A percentile compares a stretch with the other conserved stretches of the same genome.
Evolutionary conservation across 2,888 invertebrate genomes (phyloP).

Genomic region (Trichogramma evanescens): DNA sequence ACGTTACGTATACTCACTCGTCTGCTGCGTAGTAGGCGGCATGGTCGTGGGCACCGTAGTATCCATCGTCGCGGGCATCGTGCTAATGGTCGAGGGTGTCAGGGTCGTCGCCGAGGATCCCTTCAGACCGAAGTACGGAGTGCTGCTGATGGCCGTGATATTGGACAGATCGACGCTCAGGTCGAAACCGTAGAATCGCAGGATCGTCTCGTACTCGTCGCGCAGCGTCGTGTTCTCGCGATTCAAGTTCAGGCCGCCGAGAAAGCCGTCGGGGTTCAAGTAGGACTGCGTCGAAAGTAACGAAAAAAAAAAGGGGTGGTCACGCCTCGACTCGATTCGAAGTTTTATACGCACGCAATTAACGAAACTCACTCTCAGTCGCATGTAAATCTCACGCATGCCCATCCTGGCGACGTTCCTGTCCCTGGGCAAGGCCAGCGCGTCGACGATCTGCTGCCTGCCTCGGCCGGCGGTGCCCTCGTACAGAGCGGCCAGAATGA

Average conservation of each 20-base stretch:
- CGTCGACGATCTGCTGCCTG: constrained; percentile 63
- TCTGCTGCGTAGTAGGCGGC: not conserved
- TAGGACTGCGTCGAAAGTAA: constrained; percentile 58
- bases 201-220: constrained; percentile 64
- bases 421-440: constrained; percentile 66
- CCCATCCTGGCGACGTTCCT: constrained; percentile 68
- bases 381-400: constrained; percentile 74
- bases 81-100: not conserved
- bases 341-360: too few species aligned
- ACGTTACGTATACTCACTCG: too few species aligned
- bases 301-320: not conserved
- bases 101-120: constrained; percentile 31
- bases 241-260: constrained; percentile 73
- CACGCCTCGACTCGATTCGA: not conserved
- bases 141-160: constrained; percentile 1
- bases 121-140: constrained; percentile 11
- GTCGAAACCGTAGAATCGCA: constrained; percentile 77
- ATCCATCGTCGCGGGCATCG: constrained; percentile 3
- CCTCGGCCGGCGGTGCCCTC: constrained; percentile 73
- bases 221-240: constrained; percentile 70
- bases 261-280: constrained; percentile 75
- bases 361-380: constrained; percentile 61
- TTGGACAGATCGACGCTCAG: constrained; percentile 43
- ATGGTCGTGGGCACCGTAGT: not conserved
- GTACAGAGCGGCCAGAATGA: constrained; percentile 70